Evolutionary conservation across 2,888 invertebrate genomes (phyloP).

Genomic region (Troilus luridus): DNA sequence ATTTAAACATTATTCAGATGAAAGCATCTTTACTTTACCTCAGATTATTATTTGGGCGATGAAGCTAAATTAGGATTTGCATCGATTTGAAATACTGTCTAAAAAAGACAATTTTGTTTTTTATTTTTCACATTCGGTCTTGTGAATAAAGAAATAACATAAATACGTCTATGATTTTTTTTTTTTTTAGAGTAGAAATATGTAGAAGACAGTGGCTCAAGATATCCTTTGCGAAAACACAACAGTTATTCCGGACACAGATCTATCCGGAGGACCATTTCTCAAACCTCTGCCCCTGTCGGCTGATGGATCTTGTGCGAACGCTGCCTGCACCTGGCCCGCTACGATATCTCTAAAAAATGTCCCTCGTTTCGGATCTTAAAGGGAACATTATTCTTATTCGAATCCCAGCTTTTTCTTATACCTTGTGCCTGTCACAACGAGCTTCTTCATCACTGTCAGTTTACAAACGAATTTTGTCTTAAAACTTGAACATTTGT

Average conservation of each 20-base stretch:
- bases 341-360: conserved; percentile 3
- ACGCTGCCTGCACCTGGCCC: background rate
- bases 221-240: background rate
- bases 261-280: conserved; percentile 11
- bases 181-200: background rate
- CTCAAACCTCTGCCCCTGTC: background rate
- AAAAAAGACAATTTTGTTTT: too few relatives aligned
- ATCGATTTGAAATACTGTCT: too few relatives aligned
- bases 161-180: too few relatives aligned
- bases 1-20: too few relatives aligned
- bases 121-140: too few relatives aligned
- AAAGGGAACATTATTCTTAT: conserved; percentile 16
- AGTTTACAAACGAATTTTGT: background rate
- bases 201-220: background rate
- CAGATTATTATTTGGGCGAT: too few relatives aligned
- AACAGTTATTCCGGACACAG: conserved; percentile 11
- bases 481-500: background rate
- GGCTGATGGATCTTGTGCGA: conserved; percentile 23
- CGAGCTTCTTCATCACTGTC: background rate
- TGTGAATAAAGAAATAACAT: too few relatives aligned
- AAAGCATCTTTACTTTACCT: too few relatives aligned
- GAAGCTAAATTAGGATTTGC: too few relatives aligned
- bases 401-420: background rate
- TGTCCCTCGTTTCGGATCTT: conserved; percentile 9
- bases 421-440: background rate